Conservation (phyloP, 1,140 invertebrate species). For the Brachionus angularis region DNA sequence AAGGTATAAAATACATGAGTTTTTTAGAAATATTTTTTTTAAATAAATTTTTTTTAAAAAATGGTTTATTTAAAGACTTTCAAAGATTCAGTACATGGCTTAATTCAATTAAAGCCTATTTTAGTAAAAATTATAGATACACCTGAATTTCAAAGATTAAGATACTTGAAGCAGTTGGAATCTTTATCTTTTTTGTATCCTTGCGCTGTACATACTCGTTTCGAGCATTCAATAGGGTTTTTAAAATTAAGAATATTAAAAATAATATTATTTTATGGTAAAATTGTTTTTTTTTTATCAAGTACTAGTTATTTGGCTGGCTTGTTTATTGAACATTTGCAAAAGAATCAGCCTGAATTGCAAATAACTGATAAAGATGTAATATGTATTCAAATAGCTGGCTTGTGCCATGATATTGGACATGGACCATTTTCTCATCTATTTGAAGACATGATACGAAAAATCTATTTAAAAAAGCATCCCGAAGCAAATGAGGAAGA, state of each 20-base stretch:
- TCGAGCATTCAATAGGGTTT: constrained; percentile 66
- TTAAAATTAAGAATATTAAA: constrained; percentile 44
- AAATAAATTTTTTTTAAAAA: neutral
- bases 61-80: constrained; percentile 52
- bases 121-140: constrained; percentile 64
- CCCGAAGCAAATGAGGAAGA: neutral
- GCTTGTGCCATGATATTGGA: constrained; percentile 67
- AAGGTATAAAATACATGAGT: too few species aligned
- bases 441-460: constrained; percentile 59
- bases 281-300: constrained; percentile 29
- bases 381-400: constrained; percentile 64
- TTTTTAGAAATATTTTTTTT: neutral
- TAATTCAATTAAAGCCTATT: constrained; percentile 55
- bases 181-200: constrained; percentile 62
- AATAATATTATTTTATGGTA: neutral
- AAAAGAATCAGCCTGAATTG: constrained; percentile 57
- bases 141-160: constrained; percentile 64
- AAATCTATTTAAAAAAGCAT: constrained; percentile 44
- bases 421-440: constrained; percentile 65
- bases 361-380: constrained; percentile 57
- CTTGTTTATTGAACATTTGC: constrained; percentile 52
- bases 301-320: constrained; percentile 59
- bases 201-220: constrained; percentile 62
- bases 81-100: constrained; percentile 62
- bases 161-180: constrained; percentile 63